Evolutionary conservation across 53 echinoderm and acorn worm genomes (phyloP).

Genomic region (Paracentrotus lividus): DNA sequence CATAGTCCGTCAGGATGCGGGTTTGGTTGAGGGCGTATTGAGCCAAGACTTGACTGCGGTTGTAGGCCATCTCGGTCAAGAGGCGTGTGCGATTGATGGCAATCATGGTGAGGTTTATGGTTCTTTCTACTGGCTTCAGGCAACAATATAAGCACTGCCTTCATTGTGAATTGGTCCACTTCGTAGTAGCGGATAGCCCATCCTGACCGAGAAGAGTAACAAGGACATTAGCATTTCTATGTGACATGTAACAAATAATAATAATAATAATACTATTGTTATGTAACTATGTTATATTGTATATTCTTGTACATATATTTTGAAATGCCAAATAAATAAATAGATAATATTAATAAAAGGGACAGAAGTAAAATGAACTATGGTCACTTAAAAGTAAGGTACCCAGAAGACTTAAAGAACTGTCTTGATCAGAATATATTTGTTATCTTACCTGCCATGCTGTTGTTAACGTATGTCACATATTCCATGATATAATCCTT

Average conservation of each 20-base stretch:
- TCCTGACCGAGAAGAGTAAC: too few relatives aligned
- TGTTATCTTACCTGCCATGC: constrained; percentile 83
- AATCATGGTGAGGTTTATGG: constrained; percentile 22
- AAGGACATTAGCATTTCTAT: too few relatives aligned
- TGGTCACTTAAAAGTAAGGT: too few relatives aligned
- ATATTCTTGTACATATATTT: too few relatives aligned
- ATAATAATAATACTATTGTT: too few relatives aligned
- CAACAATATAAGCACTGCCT: constrained; percentile 4
- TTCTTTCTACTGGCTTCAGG: constrained; percentile 35
- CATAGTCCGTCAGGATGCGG: constrained; percentile 19
- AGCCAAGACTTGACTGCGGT: constrained; percentile 62
- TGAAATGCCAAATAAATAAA: too few relatives aligned
- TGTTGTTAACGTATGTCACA: constrained; percentile 90
- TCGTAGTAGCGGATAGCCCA: constrained; percentile 95
- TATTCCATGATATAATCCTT: constrained; percentile 63
- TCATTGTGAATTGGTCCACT: constrained; percentile 79
- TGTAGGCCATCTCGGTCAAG: constrained; percentile 55
- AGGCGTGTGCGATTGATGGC: constrained; percentile 68
- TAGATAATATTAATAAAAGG: too few relatives aligned
- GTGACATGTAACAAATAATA: too few relatives aligned
- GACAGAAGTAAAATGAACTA: too few relatives aligned
- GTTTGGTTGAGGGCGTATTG: constrained; percentile 63
- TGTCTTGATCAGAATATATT: too few relatives aligned
- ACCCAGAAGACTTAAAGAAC: too few relatives aligned
- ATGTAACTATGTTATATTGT: too few relatives aligned